Base-by-base conservation (phyloP, 1,140 invertebrate species). In the Caerostris darwini region DNA sequence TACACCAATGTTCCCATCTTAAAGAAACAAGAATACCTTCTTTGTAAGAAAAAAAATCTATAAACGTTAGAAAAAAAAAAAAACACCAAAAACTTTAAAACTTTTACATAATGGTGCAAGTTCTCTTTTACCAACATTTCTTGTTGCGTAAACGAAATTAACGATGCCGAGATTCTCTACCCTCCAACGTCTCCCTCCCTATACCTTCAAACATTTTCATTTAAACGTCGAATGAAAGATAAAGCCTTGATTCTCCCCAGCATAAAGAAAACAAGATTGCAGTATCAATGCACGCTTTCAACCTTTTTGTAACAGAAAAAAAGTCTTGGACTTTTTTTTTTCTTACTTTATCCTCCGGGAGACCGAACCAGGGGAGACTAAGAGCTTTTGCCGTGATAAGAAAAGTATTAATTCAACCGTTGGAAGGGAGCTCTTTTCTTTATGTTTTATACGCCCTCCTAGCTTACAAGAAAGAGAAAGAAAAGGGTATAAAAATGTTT, bases 151-250 rank as follows among this genome's bases (percentile, higher is more conserved):
- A 77, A 77, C 71, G 71, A 50, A 77, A 77, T 77, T 77, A 77
- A 77, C 71, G 71, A 77, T 50, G 10, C 71, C 53, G 34, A 77
- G 50, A 53, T 77, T 77, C 34, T 10, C 10, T 5, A 12, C 34
- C 5, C 19, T 3, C 50, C 19, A 3, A 7, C 34, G 6, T 67
- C 19, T 19, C 19, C 34, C 8, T 50, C 8, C 34, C 34, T 4
- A 12, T 14, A 64, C 61, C 17, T 17, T 64, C 34, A 77, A 77
- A 77, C 71, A 77, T 77, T 77, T 77, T 77, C 71, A 77, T 77
- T 77, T 77, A 77, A 77, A 77, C 71, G 71, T 77, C 71, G 71
- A 77, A 77, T 77, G 53, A 77, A 77, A 77, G 71, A 77, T 77
- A 77, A 77, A 77, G 50, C 71, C 50, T 53, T 77, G 71, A 77